Conservation (phyloP, 2,888 invertebrate species). For the Onthophagus sagittarius region DNA sequence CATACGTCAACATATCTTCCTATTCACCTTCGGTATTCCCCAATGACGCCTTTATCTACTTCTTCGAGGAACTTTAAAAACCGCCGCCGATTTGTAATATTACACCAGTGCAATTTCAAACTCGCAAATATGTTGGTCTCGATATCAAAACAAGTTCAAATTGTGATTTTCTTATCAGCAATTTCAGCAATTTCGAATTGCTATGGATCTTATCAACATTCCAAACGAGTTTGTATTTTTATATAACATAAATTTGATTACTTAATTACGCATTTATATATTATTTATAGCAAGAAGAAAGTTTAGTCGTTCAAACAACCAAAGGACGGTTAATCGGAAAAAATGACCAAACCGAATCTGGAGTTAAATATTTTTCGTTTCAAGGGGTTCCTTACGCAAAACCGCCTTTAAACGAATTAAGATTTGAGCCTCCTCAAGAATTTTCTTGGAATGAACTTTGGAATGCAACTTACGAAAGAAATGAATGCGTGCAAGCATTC, state of each 20-base stretch:
- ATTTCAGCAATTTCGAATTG: not conserved
- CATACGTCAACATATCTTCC: not conserved
- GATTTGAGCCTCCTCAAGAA: not conserved
- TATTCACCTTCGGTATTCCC: not conserved
- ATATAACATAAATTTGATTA: not conserved
- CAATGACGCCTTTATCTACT: not conserved
- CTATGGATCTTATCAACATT: not conserved
- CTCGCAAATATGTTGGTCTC: not conserved
- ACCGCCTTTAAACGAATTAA: not conserved
- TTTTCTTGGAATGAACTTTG: slow-evolving; percentile 25
- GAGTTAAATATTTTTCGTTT: not conserved
- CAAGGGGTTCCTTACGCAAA: not conserved
- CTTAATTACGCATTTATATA: not conserved
- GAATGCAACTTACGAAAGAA: slow-evolving; percentile 28
- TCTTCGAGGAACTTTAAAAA: not conserved
- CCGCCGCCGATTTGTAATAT: not conserved
- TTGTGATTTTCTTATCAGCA: not conserved
- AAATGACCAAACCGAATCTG: not conserved
- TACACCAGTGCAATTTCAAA: not conserved
- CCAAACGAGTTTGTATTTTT: not conserved
- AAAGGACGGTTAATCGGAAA: not conserved
- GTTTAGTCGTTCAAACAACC: not conserved
- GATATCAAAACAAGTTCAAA: too few species aligned
- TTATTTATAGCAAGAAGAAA: not conserved
- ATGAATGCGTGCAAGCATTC: slow-evolving; percentile 25